Base-by-base conservation (phyloP, 1,140 invertebrate genomes). In the Eubasilissa regina region DNA sequence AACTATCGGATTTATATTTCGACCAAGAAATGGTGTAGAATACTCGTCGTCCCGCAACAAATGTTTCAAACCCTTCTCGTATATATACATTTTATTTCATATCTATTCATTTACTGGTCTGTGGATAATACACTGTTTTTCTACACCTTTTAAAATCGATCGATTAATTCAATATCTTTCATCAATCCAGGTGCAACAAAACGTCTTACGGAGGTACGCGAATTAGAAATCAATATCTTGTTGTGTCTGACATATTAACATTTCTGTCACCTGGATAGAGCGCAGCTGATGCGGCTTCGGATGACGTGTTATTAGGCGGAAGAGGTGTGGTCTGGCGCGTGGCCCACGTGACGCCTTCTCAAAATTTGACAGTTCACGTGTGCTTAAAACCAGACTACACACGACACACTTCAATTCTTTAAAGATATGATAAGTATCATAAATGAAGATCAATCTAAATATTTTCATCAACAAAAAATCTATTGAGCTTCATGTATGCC, bases 301-400 rank as follows among this genome's bases (percentile, higher is more conserved):
- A 66, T 81, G 75, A 81, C 80, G 78, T 81, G 80, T 81, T 64
- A 81, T 81, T 81, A 81, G 64, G 56, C 77, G 80, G 80, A 81
- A 81, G 80, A 75, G 73, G 73, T 75, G 73, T 75, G 73, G 11
- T 58, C 19, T n/a, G 35, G 13, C 73, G 73, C 73, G 73, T 75
- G 73, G 19, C 70, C 60, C 6, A 25, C 8, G 60, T 35, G 21
- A 64, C 60, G 60, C 60, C 60, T 43, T 25, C 60, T 51, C 11
- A 8, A n/a, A n/a, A n/a, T n/a, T 8, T 51, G 25, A 35, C 25
- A 35, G 48, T 51, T 51, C 48, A 15, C 48, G 48, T 51, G 48
- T 15, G 11, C 48, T 6, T 6, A 35, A 35, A 6, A 35, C 48
- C 48, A 15, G 48, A 51, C n/a, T 3, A 51, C 9, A 51, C 48